Conservation (phyloP, 2,888 invertebrate species). For the Sisyra nigra region DNA sequence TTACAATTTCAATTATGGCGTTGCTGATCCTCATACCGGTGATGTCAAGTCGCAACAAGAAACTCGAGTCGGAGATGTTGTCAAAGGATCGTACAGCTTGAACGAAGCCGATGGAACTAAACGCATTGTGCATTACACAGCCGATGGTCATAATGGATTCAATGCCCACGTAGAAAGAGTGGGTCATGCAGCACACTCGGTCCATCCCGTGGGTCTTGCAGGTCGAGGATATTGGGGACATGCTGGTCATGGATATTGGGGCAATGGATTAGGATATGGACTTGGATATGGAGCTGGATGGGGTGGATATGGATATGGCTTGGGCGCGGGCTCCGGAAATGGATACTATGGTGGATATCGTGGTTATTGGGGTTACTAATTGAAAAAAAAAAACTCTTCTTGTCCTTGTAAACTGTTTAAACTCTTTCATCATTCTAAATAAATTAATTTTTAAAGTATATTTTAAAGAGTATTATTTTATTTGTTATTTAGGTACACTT, state of each 20-base stretch:
- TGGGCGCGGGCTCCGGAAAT: not conserved
- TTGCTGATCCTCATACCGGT: constrained; percentile 32
- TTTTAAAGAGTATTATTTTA: too few species aligned
- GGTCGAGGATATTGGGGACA: constrained; percentile 10
- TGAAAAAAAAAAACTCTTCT: too few species aligned
- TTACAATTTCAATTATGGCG: constrained; percentile 30
- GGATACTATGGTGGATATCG: not conserved
- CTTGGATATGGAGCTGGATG: not conserved
- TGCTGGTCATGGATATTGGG: not conserved
- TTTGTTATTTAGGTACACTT: too few species aligned
- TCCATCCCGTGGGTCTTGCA: constrained; percentile 13
- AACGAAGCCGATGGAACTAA: constrained; percentile 34
- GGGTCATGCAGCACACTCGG: constrained; percentile 24
- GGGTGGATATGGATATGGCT: too few species aligned
- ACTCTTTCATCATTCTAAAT: too few species aligned
- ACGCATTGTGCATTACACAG: constrained; percentile 33
- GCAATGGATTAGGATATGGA: too few species aligned
- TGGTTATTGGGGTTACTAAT: too few species aligned
- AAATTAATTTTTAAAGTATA: too few species aligned
- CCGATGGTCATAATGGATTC: constrained; percentile 34
- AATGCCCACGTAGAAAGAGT: constrained; percentile 31
- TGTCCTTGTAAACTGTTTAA: too few species aligned
- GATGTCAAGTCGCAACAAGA: constrained; percentile 35
- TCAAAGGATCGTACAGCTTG: constrained; percentile 32
- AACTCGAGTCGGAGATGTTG: constrained; percentile 31